A percentile compares a stretch with the other conserved stretches of the same genome.
phyloP scores from a whole-genome alignment of 2,113 vertebrate species.

The Etheostoma spectabile region DNA sequence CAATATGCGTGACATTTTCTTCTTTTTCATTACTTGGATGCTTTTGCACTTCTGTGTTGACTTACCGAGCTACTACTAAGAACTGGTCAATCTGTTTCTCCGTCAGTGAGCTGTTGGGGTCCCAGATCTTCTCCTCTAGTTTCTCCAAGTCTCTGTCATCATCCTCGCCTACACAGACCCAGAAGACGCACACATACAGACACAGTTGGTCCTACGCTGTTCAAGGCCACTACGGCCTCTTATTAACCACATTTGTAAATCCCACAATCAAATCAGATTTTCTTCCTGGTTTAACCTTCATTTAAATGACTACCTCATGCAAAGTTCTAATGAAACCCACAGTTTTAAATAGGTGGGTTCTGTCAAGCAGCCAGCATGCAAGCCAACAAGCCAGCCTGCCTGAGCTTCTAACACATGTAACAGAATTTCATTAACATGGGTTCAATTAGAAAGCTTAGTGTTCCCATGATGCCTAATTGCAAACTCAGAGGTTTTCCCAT shows the following conservation, averaged over 20 bases:
- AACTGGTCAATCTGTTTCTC: slow-evolving; percentile 99
- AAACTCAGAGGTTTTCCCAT: slow-evolving; percentile 60
- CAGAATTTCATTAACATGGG: slow-evolving; percentile 58
- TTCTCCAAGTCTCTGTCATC: slow-evolving; percentile 92
- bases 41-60: background rate
- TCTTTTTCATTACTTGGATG: background rate
- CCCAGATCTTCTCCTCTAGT: slow-evolving; percentile 96
- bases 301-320: background rate
- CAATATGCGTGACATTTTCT: background rate
- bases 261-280: background rate
- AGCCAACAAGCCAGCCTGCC: slow-evolving; percentile 32
- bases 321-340: slow-evolving; percentile 47
- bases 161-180: slow-evolving; percentile 85
- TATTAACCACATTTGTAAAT: background rate
- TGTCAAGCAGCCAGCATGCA: slow-evolving; percentile 41
- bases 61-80: slow-evolving; percentile 98
- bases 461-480: slow-evolving; percentile 51
- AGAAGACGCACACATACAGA: slow-evolving; percentile 21
- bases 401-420: slow-evolving; percentile 43
- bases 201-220: background rate
- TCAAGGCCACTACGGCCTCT: background rate
- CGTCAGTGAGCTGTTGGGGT: slow-evolving; percentile 90
- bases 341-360: slow-evolving; percentile 26
- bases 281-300: background rate
- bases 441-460: slow-evolving; percentile 59